phyloP scores from a whole-genome alignment of 2,888 invertebrate genomes.

The Germaria angustata region DNA sequence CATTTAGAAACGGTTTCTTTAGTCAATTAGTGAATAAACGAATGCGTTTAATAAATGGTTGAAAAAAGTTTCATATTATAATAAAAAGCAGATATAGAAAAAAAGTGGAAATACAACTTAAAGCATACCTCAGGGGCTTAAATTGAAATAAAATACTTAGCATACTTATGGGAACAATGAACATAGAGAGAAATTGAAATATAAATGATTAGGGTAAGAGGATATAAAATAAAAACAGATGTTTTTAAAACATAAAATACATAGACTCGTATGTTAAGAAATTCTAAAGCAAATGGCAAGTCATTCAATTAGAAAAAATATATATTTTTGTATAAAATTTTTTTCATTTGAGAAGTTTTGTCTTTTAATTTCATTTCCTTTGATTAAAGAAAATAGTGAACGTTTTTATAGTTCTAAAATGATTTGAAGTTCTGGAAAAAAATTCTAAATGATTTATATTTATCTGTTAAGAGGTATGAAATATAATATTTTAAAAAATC shows the following conservation, averaged over 20 bases:
- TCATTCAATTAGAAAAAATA: too few species aligned
- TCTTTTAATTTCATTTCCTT: too few species aligned
- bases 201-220: background rate
- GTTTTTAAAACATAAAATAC: background rate
- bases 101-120: slow-evolving; percentile 24
- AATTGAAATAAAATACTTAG: slow-evolving; percentile 25
- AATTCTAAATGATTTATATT: too few species aligned
- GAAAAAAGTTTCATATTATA: slow-evolving; percentile 25
- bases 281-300: too few species aligned
- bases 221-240: background rate
- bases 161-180: slow-evolving; percentile 39
- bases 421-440: too few species aligned
- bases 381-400: too few species aligned
- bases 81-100: background rate
- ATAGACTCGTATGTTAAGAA: too few species aligned
- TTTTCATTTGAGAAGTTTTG: too few species aligned
- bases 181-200: background rate
- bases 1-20: background rate
- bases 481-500: too few species aligned
- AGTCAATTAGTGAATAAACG: background rate
- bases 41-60: background rate
- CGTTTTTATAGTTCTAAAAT: too few species aligned
- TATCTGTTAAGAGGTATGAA: too few species aligned
- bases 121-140: slow-evolving; percentile 38
- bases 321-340: too few species aligned